A percentile compares a stretch with the other conserved stretches of the same genome.
Evolutionary conservation across 1,140 invertebrate genomes (phyloP).

Genomic region (Calephelis virginiensis): DNA sequence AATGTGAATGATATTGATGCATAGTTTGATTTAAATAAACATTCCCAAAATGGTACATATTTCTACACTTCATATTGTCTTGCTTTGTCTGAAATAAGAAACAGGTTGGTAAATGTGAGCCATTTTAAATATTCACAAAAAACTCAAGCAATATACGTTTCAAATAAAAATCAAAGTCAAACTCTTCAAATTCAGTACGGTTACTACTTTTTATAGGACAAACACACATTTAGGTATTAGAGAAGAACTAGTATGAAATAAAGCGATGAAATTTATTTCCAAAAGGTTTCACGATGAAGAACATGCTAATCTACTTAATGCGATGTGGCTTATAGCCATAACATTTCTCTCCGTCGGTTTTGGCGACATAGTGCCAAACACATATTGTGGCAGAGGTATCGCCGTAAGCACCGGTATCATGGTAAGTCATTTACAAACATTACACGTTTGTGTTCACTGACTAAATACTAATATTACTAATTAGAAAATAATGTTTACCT

Average conservation of each 20-base stretch:
- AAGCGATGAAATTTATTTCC: constrained; percentile 72
- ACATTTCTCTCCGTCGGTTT: constrained; percentile 99
- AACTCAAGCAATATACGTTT: constrained; percentile 56
- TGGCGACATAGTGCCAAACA: constrained; percentile 99
- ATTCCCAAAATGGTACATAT: background rate
- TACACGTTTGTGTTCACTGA: constrained; percentile 69
- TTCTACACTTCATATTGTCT: constrained; percentile 28
- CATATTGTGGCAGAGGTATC: constrained; percentile 98
- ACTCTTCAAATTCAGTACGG: constrained; percentile 55
- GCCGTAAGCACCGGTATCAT: constrained; percentile 99
- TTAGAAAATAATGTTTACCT: background rate
- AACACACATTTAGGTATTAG: constrained; percentile 36
- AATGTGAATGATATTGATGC: too few species aligned
- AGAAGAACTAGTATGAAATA: constrained; percentile 41
- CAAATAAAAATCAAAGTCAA: constrained; percentile 75
- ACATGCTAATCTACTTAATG: constrained; percentile 98
- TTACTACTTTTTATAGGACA: constrained; percentile 33
- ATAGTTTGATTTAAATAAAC: too few species aligned
- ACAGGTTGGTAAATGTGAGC: constrained; percentile 74
- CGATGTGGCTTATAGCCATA: constrained; percentile 99
- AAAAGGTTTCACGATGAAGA: constrained; percentile 96
- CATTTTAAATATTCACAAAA: constrained; percentile 71
- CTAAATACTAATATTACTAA: constrained; percentile 21
- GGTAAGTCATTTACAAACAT: constrained; percentile 85
- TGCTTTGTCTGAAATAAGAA: constrained; percentile 54